Evolutionary conservation across 1,140 invertebrate species (phyloP).

Genomic region (Cepaea nemoralis): DNA sequence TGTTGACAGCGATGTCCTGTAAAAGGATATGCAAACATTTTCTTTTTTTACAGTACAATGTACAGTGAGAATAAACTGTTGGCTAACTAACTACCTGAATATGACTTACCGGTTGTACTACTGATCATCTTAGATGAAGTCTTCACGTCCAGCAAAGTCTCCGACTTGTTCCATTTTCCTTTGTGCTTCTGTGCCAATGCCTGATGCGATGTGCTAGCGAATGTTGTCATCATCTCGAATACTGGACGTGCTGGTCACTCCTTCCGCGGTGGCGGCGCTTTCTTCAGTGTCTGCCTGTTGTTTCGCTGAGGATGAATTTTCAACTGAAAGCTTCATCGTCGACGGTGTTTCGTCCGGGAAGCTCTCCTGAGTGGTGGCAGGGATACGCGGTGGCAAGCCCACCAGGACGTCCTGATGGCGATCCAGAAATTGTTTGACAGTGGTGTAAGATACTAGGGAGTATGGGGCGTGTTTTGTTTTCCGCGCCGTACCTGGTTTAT

Average conservation of each 20-base stretch:
- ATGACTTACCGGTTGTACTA: too few relatives aligned
- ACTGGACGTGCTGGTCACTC: background rate
- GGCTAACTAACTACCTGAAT: too few relatives aligned
- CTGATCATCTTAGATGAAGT: too few relatives aligned
- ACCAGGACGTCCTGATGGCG: constrained; percentile 6
- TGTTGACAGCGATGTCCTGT: too few relatives aligned
- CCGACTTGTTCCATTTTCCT: background rate
- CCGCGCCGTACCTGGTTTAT: background rate
- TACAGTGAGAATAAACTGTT: too few relatives aligned
- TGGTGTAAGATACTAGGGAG: background rate
- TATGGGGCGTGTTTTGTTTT: background rate
- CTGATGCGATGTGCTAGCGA: background rate
- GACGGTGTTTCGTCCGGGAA: too few relatives aligned
- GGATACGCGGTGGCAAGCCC: background rate
- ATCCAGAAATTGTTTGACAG: constrained; percentile 28
- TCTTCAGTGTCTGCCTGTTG: background rate
- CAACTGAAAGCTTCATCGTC: background rate
- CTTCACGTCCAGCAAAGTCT: too few relatives aligned
- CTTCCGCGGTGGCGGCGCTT: background rate
- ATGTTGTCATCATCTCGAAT: background rate
- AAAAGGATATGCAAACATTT: too few relatives aligned
- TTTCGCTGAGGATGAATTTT: background rate
- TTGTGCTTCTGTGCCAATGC: background rate
- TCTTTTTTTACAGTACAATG: too few relatives aligned
- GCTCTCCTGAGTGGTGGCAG: background rate